Conservation (phyloP, 2,888 invertebrate species). For the Lepidochrysops patricia region DNA sequence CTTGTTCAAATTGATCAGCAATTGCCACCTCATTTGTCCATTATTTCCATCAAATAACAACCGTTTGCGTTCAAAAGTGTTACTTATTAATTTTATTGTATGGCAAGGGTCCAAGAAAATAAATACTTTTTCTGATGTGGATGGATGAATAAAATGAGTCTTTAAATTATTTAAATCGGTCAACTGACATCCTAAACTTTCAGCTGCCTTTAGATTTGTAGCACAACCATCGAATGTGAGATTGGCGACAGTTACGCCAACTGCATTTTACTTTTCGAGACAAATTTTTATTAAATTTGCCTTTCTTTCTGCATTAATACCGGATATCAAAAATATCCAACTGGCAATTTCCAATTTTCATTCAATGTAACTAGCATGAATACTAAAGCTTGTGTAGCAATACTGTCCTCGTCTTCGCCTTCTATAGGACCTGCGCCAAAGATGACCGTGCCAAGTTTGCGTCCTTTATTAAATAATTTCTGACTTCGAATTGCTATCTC, state of each 20-base stretch:
- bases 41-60: constrained; percentile 15
- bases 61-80: constrained; percentile 24
- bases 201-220: constrained; percentile 24
- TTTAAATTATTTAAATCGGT: constrained; percentile 12
- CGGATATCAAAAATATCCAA: constrained; percentile 33
- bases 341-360: constrained; percentile 34
- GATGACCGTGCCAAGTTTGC: constrained; percentile 12
- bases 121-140: constrained; percentile 20
- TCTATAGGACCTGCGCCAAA: constrained; percentile 16
- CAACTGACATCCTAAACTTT: constrained; percentile 26
- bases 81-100: constrained; percentile 25
- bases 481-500: neutral
- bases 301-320: constrained; percentile 27
- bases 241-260: constrained; percentile 23
- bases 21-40: neutral
- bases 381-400: constrained; percentile 25
- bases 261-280: constrained; percentile 27
- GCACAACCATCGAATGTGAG: constrained; percentile 28
- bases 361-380: constrained; percentile 31
- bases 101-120: constrained; percentile 28
- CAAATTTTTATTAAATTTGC: constrained; percentile 27
- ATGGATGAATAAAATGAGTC: constrained; percentile 20
- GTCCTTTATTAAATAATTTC: constrained; percentile 14
- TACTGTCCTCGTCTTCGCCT: constrained; percentile 16
- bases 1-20: constrained; percentile 2